Evolutionary conservation across 2,113 vertebrate genomes (phyloP), one percentile per base, ranked within the genome.

Genomic region (Hippocampus zosterae): DNA sequence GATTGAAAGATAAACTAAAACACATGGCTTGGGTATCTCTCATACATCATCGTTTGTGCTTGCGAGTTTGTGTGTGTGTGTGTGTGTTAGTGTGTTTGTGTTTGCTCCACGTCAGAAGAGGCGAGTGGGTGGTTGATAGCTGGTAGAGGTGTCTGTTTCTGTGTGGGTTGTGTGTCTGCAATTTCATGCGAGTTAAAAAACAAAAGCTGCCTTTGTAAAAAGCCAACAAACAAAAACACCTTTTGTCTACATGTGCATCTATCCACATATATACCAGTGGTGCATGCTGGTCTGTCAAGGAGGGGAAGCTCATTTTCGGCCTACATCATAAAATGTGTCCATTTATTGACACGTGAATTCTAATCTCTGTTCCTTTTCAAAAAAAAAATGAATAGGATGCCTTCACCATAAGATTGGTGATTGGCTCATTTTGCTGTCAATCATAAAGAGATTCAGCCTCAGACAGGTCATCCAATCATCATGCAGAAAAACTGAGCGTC

Each of bases 131-230:
- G 86, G 87, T 84, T 89, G 87, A 89, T 88, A 84, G 88, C 87
- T 91, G 88, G 86, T 80, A 89, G 80, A 84, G 82, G 83, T 84
- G 90, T 90, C 90, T 91, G 87, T 50, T 50, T 53, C 15, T 53
- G 50, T 53, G 50, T 53, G 91, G 92, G 83, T 81, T 84, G 75
- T 84, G 82, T 91, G 91, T 92, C 91, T 92, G 86, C 85, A 84
- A 87, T 87, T 86, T 87, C 74, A 85, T 74, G 72, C 69, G 81
- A 75, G 79, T 76, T 65, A 73, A 80, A 82, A 84, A 81, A 85
- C 85, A 81, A 76, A 82, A 84, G 77, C 81, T 65, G 64, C 69
- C 67, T 82, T 83, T 84, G 72, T 77, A 57, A 66, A 67, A 74
- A 82, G 74, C 79, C 74, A 77, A 70, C 61, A 69, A 55, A 69